phyloP scores from a whole-genome alignment of 2,888 invertebrate species.

The Hecatera dysodea region DNA sequence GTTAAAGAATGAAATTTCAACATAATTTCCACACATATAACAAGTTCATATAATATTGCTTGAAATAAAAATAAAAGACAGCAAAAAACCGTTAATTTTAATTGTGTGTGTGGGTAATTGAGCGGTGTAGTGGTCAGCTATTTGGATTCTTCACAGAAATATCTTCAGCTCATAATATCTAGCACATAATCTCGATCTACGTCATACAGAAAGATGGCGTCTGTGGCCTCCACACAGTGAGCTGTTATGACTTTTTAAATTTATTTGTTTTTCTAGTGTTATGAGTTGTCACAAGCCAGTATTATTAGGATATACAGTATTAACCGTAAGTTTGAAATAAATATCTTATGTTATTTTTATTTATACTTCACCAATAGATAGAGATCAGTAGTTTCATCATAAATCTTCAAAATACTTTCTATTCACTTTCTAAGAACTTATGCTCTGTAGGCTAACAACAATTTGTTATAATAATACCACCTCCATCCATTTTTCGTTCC shows the following conservation, averaged over 20 bases:
- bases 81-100: constrained; percentile 3
- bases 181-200: constrained; percentile 59
- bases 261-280: constrained; percentile 37
- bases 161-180: constrained; percentile 60
- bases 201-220: constrained; percentile 64
- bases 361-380: constrained; percentile 25
- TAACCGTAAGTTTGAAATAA: constrained; percentile 5
- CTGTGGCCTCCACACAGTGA: constrained; percentile 57
- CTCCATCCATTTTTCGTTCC: constrained; percentile 69
- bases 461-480: constrained; percentile 52
- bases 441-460: constrained; percentile 6
- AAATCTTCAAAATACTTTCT: constrained; percentile 19
- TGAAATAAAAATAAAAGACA: neutral
- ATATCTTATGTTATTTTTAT: constrained; percentile 30
- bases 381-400: constrained; percentile 32
- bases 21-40: neutral
- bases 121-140: constrained; percentile 58
- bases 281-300: constrained; percentile 62
- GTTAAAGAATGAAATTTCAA: neutral
- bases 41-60: neutral
- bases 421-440: constrained; percentile 26
- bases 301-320: constrained; percentile 53
- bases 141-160: constrained; percentile 61
- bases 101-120: constrained; percentile 17
- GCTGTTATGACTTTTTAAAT: constrained; percentile 43